A percentile compares a stretch with the other conserved stretches of the same genome.
Conservation (phyloP, 2,888 invertebrate genomes). For the Cantharis nigra region DNA sequence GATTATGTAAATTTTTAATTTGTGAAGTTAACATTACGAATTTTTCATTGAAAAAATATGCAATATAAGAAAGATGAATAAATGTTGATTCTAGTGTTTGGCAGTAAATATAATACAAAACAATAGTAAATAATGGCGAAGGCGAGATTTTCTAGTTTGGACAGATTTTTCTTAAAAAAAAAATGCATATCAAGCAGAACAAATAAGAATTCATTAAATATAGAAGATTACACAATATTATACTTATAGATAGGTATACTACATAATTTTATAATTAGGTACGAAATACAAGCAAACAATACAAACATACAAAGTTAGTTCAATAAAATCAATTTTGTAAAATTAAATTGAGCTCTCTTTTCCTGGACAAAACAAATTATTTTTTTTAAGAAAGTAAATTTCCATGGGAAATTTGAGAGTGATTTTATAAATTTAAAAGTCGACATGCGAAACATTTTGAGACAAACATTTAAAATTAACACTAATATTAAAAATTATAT, state of each 20-base stretch:
- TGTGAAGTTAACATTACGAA: too few relatives aligned
- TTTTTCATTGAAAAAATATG: too few relatives aligned
- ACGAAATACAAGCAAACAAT: neutral
- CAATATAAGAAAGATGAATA: too few relatives aligned
- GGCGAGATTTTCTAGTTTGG: too few relatives aligned
- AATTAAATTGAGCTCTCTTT: neutral
- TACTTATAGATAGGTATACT: too few relatives aligned
- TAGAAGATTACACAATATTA: neutral
- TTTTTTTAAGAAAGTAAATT: neutral
- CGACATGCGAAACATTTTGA: neutral
- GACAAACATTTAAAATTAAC: neutral
- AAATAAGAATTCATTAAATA: neutral
- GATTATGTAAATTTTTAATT: too few relatives aligned
- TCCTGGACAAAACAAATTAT: neutral
- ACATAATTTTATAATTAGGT: too few relatives aligned
- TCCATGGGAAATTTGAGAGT: neutral
- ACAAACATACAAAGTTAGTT: neutral
- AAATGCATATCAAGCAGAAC: neutral
- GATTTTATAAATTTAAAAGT: neutral
- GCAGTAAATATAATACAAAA: too few relatives aligned
- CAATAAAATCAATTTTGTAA: neutral
- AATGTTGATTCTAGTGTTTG: too few relatives aligned
- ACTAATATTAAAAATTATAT: neutral
- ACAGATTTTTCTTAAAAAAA: neutral
- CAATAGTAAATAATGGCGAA: too few relatives aligned